phyloP scores from a whole-genome alignment of 1,140 invertebrate species.

The Zeugodacus cucurbitae region DNA sequence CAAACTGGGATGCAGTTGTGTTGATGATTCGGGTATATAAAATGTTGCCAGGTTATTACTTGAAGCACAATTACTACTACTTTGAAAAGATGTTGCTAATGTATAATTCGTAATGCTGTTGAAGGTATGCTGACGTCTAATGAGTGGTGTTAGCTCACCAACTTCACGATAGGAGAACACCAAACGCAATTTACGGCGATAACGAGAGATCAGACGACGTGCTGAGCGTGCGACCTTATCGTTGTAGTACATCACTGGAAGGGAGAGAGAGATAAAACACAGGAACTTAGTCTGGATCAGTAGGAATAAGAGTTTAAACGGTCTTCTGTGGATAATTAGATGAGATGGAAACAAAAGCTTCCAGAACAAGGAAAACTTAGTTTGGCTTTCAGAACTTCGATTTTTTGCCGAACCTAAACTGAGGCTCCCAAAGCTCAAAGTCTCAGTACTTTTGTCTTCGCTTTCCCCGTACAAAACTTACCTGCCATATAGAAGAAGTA shows the following conservation, averaged over 20 bases:
- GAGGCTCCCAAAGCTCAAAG: too few relatives aligned
- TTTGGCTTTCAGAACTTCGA: too few relatives aligned
- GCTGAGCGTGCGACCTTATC: conserved; percentile 31
- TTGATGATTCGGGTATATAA: not conserved
- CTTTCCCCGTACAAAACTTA: conserved; percentile 50
- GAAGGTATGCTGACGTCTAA: not conserved
- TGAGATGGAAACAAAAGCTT: too few relatives aligned
- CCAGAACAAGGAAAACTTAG: too few relatives aligned
- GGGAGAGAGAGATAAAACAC: not conserved
- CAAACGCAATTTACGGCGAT: not conserved
- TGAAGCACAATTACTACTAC: not conserved
- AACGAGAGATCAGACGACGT: conserved; percentile 12
- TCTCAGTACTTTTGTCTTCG: not conserved
- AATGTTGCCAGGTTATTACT: not conserved
- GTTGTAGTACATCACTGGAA: conserved; percentile 43
- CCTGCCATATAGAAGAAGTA: conserved; percentile 80
- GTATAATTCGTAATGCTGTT: not conserved
- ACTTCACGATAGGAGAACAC: conserved; percentile 39
- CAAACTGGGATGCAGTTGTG: not conserved
- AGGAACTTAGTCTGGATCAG: not conserved
- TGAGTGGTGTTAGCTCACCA: conserved; percentile 44
- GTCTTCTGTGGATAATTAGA: too few relatives aligned
- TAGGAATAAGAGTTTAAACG: not conserved
- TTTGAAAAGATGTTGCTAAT: not conserved
- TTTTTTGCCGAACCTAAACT: too few relatives aligned